phyloP scores from a whole-genome alignment of 35 echinoderm and acorn worm species.

The Patiria miniata region DNA sequence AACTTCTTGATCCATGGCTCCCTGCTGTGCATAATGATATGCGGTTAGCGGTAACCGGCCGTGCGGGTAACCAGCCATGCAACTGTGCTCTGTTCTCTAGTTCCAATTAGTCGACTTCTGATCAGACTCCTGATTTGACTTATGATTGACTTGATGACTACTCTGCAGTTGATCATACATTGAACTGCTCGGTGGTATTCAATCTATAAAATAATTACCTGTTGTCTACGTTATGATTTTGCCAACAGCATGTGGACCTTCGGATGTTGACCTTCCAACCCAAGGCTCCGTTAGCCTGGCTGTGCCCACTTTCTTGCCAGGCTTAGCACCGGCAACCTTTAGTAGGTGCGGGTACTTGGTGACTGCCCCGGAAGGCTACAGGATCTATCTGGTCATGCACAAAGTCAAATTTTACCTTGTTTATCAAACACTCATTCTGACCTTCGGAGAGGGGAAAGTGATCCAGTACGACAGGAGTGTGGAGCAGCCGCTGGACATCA shows the following conservation, averaged over 20 bases:
- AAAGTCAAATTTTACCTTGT: not conserved
- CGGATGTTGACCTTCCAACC: not conserved
- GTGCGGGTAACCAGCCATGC: too few species aligned
- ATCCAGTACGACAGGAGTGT: not conserved
- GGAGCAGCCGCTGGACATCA: not conserved
- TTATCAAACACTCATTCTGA: not conserved
- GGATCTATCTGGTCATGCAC: not conserved
- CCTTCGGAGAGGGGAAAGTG: not conserved
- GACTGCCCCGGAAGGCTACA: not conserved
- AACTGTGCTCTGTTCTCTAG: too few species aligned
- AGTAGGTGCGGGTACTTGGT: not conserved
- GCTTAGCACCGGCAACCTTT: not conserved
- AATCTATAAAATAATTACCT: too few species aligned
- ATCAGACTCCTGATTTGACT: too few species aligned
- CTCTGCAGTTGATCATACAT: too few species aligned
- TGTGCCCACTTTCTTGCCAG: not conserved
- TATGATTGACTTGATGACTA: too few species aligned
- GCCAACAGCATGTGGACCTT: not conserved
- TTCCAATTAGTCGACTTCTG: too few species aligned
- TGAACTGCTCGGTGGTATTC: too few species aligned
- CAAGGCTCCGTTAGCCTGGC: not conserved
- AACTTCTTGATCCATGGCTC: too few species aligned
- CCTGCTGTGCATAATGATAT: too few species aligned
- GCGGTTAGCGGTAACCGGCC: too few species aligned
- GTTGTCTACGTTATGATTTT: not conserved